Conservation (phyloP, 2,113 vertebrate genomes). For the Penelope pileata region DNA sequence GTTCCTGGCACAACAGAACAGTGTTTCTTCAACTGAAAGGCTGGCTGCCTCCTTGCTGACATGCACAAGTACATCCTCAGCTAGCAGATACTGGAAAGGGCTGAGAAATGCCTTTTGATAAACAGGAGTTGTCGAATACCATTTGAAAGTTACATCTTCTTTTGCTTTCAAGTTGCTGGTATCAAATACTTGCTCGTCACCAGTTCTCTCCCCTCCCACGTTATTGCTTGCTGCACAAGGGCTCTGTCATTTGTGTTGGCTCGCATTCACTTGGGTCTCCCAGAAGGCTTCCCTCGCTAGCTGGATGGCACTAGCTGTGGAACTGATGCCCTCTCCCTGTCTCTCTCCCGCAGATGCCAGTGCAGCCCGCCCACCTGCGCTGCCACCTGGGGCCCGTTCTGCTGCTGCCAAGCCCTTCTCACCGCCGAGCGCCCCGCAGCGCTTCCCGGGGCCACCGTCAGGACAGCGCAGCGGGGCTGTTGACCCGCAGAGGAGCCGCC, state of each 20-base stretch:
- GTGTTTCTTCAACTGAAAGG: background rate
- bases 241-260: background rate
- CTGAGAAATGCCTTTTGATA: background rate
- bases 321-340: background rate
- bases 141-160: background rate
- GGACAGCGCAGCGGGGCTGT: constrained; percentile 70
- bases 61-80: background rate
- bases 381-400: constrained; percentile 86
- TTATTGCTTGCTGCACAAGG: rapidly evolving
- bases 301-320: rapidly evolving
- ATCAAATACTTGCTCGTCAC: background rate
- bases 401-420: constrained; percentile 81
- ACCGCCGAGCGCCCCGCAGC: constrained; percentile 67
- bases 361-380: constrained; percentile 79
- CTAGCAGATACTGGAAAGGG: background rate
- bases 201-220: background rate
- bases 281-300: rapidly evolving
- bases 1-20: background rate
- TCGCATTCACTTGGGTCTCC: background rate
- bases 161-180: background rate
- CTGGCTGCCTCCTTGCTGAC: background rate
- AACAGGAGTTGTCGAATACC: background rate
- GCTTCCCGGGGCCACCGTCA: constrained; percentile 73
- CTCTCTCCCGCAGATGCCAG: constrained; percentile 77
- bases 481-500: constrained; percentile 80